A percentile compares a stretch with the other conserved stretches of the same genome.
These are phyloP conservation scores for Diogma glabrata DNA, from an alignment of 2,888 invertebrate species.

Conservation along the genomic window DNA sequence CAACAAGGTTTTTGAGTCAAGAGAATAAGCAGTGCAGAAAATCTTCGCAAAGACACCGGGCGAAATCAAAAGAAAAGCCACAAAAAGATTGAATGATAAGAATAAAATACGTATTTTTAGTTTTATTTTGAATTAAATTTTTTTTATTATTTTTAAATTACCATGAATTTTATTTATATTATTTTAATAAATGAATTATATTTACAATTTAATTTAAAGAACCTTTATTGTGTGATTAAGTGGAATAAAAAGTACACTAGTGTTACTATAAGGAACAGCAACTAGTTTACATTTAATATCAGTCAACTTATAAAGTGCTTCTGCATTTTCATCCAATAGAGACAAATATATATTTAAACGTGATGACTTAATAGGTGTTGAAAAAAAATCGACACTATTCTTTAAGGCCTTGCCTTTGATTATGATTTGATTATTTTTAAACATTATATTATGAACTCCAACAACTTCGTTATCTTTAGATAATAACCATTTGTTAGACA, in stretches of 20 bases:
- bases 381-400: background rate
- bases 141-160: too few relatives aligned
- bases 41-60: background rate
- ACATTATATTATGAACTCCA: background rate
- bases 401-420: too few relatives aligned
- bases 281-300: background rate
- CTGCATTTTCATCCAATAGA: background rate
- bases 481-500: background rate
- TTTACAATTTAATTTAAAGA: background rate
- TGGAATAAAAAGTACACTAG: background rate
- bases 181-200: background rate
- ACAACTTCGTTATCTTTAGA: background rate
- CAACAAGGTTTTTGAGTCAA: background rate
- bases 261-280: background rate
- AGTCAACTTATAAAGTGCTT: background rate
- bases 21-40: background rate
- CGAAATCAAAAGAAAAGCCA: too few relatives aligned
- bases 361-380: slow-evolving; percentile 1
- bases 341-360: background rate
- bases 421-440: background rate
- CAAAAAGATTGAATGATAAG: too few relatives aligned
- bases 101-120: too few relatives aligned
- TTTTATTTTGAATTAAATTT: background rate
- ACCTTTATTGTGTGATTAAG: background rate
- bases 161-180: background rate